phyloP scores from a whole-genome alignment of 2,888 invertebrate genomes.

The Odontocolon sp. region DNA sequence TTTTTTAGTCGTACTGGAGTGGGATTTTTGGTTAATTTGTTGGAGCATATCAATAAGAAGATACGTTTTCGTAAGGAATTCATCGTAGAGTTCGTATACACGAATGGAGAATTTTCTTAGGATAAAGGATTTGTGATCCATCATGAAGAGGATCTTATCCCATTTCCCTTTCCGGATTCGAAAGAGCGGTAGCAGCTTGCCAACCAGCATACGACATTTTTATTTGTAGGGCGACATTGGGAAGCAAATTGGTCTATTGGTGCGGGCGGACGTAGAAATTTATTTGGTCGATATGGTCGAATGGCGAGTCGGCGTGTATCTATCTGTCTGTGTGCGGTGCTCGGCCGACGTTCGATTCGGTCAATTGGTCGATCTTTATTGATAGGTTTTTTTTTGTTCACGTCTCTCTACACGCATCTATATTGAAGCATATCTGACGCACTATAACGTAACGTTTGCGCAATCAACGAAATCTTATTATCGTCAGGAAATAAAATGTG shows the following conservation, averaged over 20 bases:
- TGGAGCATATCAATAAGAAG: background rate
- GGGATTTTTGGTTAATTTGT: background rate
- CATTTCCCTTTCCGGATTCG: slow-evolving; percentile 36
- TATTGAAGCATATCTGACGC: no score
- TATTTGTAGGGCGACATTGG: slow-evolving; percentile 44
- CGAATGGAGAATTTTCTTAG: background rate
- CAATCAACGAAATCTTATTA: no score
- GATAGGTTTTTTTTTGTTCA: slow-evolving; percentile 25
- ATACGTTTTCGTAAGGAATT: background rate
- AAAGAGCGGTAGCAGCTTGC: slow-evolving; percentile 11
- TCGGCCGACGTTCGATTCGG: slow-evolving; percentile 44
- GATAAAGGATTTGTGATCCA: background rate
- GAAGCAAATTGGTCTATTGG: slow-evolving; percentile 49
- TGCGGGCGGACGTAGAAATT: slow-evolving; percentile 34
- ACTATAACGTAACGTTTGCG: no score
- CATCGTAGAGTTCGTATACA: background rate
- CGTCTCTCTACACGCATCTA: background rate
- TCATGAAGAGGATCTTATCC: slow-evolving; percentile 17
- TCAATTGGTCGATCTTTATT: slow-evolving; percentile 33
- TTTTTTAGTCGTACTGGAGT: background rate
- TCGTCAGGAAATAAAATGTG: no score
- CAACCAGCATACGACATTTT: slow-evolving; percentile 29
- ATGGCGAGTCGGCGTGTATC: slow-evolving; percentile 10
- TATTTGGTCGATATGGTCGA: slow-evolving; percentile 53
- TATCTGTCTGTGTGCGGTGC: slow-evolving; percentile 26